phyloP scores from a whole-genome alignment of 2,888 invertebrate species.

The Antitype chi region DNA sequence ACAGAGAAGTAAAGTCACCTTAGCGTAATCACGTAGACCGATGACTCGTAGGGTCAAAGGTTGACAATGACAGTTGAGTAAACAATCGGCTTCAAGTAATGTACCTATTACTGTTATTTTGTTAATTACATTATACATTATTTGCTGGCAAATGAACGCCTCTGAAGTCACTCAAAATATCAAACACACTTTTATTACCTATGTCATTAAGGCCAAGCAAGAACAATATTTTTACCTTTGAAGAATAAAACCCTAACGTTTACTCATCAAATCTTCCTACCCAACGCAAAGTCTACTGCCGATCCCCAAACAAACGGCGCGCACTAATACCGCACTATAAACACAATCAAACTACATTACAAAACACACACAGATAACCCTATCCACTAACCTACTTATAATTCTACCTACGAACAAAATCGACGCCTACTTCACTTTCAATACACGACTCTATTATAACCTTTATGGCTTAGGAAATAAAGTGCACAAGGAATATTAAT shows the following conservation, averaged over 20 bases:
- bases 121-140: not conserved
- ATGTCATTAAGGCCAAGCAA: not conserved
- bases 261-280: not conserved
- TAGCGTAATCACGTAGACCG: not conserved
- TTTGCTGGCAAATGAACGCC: not conserved
- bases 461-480: not conserved
- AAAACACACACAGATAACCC: slow-evolving; percentile 43
- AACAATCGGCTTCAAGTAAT: slow-evolving; percentile 13
- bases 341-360: slow-evolving; percentile 4
- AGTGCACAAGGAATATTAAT: slow-evolving; percentile 17
- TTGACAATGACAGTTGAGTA: not conserved
- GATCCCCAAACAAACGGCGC: slow-evolving; percentile 6
- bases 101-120: not conserved
- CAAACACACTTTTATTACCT: not conserved
- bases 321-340: slow-evolving; percentile 8
- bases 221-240: not conserved
- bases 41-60: slow-evolving; percentile 27
- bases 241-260: not conserved
- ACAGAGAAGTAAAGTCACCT: not conserved
- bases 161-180: not conserved
- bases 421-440: slow-evolving; percentile 35
- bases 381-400: slow-evolving; percentile 44
- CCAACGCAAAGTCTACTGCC: not conserved
- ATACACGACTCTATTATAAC: slow-evolving; percentile 24
- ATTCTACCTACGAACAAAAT: slow-evolving; percentile 28